A percentile compares a stretch with the other conserved stretches of the same genome.
Evolutionary conservation across 2,113 vertebrate species (phyloP).

Genomic region (Lophochroa leadbeateri): DNA sequence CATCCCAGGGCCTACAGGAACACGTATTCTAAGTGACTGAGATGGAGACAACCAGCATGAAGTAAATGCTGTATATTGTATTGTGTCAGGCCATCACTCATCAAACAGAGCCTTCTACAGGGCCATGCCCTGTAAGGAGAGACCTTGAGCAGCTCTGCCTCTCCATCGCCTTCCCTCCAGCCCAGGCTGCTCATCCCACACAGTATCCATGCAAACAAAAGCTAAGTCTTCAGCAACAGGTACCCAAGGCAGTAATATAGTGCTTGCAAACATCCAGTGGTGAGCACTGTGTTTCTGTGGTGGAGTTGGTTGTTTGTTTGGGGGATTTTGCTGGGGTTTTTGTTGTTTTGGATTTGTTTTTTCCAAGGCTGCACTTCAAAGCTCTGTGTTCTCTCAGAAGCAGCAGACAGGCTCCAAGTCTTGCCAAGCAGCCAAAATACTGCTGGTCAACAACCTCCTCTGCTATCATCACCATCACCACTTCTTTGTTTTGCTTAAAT

Average conservation of each 20-base stretch:
- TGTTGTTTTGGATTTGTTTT: neutral
- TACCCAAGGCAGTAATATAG: neutral
- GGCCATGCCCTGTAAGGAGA: neutral
- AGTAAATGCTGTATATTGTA: neutral
- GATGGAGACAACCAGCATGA: neutral
- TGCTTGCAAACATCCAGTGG: accelerated
- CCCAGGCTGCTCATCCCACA: neutral
- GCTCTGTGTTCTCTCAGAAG: neutral
- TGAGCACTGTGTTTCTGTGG: neutral
- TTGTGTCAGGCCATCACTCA: neutral
- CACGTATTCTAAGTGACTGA: neutral
- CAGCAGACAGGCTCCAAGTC: neutral
- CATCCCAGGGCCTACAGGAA: neutral
- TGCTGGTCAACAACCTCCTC: neutral
- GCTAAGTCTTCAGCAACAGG: neutral
- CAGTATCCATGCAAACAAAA: neutral
- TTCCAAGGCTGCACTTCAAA: neutral
- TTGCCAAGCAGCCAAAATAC: neutral
- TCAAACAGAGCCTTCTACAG: neutral
- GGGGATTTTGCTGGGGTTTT: neutral
- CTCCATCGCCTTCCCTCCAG: neutral
- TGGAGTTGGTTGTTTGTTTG: neutral
- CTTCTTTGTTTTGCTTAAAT: neutral
- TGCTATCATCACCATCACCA: neutral
- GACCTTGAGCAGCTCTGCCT: neutral